Base-by-base conservation (phyloP, 2,113 vertebrate genomes). In the Ia io region DNA sequence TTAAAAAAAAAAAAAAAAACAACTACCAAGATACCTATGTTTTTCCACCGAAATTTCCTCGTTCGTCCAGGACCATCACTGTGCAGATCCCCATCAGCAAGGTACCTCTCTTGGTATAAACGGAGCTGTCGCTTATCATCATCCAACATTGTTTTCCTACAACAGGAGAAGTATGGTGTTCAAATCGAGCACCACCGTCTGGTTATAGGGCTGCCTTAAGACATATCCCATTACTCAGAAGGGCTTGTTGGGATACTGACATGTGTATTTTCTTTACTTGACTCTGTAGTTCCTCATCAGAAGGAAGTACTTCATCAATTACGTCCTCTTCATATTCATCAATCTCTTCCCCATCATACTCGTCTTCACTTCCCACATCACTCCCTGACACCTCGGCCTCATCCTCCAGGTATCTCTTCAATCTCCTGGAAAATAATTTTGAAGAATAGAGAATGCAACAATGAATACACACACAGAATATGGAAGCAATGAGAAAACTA, bases 211-310 rank as follows among this genome's bases (percentile, higher is more conserved):
- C 0, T 2, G 28, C 28, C 28, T 69, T 49, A 22, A 51, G 1
- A 90, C 16, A 35, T 0, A 53, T 10, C 77, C n/a, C 23, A 9
- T 18, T 53, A 25, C 28, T 14, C 56, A 84, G 42, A 73, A 3
- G 74, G 44, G 42, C 0, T 37, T 4, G 11, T 1, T 16, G 35
- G 1, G 5, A 77, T 95, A 98, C 99, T 99, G 93, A 99, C 99
- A 99, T 99, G 97, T 99, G 99, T 94, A 99, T 99, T 98, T 99
- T 99, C 97, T 99, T 99, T 93, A 99, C 98, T 96, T 99, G 99
- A 84, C 98, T 98, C 94, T 99, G 99, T 9, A 99, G 97, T 96
- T 99, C 99, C 5, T 98, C 98, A 9, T 99, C 99, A 0, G 98
- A 99, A 1, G 99, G 99, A 67, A 99, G 99, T 0, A 99, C 99